These are phyloP conservation scores for Spodoptera picta DNA, from an alignment of 2,888 invertebrate genomes.

Conservation along the genomic window DNA sequence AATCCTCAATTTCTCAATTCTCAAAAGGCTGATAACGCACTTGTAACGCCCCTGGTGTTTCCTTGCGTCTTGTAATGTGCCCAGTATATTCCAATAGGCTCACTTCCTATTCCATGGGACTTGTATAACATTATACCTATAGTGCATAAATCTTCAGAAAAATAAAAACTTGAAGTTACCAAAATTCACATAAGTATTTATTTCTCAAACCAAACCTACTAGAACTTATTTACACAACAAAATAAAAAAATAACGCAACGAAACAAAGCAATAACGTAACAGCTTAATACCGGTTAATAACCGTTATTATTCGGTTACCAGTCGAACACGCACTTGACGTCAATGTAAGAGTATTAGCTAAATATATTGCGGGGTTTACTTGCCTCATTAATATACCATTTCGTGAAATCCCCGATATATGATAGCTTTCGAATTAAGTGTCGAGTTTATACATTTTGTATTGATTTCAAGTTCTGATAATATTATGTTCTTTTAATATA, in stretches of 20 bases:
- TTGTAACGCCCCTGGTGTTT: no score
- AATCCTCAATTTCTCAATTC: no score
- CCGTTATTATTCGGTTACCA: conserved; percentile 36
- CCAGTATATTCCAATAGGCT: no score
- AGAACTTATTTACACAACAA: neutral
- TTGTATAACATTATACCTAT: no score
- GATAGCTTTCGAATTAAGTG: conserved; percentile 27
- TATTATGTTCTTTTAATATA: no score
- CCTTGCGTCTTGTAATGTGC: no score
- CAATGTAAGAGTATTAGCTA: conserved; percentile 46
- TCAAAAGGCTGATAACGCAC: no score
- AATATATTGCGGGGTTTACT: conserved; percentile 44
- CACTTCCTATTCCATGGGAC: no score
- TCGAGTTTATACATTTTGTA: conserved; percentile 10
- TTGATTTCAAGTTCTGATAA: neutral
- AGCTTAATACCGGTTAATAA: conserved; percentile 38
- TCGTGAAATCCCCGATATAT: conserved; percentile 46
- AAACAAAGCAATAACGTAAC: conserved; percentile 36
- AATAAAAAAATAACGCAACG: conserved; percentile 3
- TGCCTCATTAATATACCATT: conserved; percentile 60
- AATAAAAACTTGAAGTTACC: neutral
- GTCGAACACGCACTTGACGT: conserved; percentile 37
- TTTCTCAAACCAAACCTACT: conserved; percentile 3
- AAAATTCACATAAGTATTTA: no score
- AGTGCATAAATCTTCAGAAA: no score